These are phyloP conservation scores for Rhamnusium bicolor DNA, from an alignment of 2,888 invertebrate species.

Conservation along the genomic window DNA sequence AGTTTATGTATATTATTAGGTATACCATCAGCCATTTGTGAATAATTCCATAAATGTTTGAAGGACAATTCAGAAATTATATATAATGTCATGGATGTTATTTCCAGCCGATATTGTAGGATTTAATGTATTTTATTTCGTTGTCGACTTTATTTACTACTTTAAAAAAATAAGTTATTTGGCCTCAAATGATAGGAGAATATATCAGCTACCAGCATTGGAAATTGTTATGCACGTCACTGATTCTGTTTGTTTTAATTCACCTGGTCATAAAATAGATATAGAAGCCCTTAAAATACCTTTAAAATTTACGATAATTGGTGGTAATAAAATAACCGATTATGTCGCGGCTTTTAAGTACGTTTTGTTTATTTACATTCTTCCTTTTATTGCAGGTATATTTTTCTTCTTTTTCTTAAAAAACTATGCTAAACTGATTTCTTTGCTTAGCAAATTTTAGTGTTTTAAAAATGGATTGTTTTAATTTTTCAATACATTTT, in stretches of 20 bases:
- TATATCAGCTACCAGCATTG: too few species aligned
- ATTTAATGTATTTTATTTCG: too few species aligned
- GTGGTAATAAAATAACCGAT: constrained; percentile 65
- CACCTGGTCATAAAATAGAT: constrained; percentile 62
- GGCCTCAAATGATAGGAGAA: too few species aligned
- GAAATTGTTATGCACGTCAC: constrained; percentile 27
- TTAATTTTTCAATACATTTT: too few species aligned
- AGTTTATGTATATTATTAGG: too few species aligned
- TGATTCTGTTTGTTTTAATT: constrained; percentile 58
- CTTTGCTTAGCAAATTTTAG: background rate
- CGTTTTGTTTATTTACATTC: constrained; percentile 59
- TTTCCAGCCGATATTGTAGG: too few species aligned
- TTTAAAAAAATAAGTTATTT: too few species aligned
- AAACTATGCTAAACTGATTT: background rate
- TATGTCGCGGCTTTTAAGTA: constrained; percentile 61
- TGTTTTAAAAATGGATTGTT: constrained; percentile 32
- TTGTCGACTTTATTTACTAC: too few species aligned
- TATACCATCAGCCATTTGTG: too few species aligned
- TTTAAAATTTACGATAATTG: constrained; percentile 66
- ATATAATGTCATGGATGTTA: too few species aligned
- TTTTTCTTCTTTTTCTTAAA: constrained; percentile 22
- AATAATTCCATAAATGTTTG: too few species aligned
- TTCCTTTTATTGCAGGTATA: constrained; percentile 55
- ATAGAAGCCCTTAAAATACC: constrained; percentile 63
- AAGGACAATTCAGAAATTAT: too few species aligned